phyloP scores from a whole-genome alignment of 30 jellyfish, hydroid and myxozoan species.

The Mastigias papua region DNA sequence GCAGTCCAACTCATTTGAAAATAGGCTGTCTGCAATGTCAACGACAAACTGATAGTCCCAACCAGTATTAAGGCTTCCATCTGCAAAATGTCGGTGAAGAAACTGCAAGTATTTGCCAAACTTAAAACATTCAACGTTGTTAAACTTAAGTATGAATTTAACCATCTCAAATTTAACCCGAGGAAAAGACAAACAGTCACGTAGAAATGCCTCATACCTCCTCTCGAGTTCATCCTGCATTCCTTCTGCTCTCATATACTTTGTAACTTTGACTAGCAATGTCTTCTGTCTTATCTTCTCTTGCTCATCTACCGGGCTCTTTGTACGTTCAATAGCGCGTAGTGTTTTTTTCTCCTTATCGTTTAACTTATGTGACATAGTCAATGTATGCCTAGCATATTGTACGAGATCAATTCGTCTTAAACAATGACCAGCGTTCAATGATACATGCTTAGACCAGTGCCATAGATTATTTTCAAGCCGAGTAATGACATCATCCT shows the following conservation, averaged over 20 bases:
- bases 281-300: not conserved
- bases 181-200: not conserved
- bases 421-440: slow-evolving; percentile 4
- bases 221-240: slow-evolving; percentile 13
- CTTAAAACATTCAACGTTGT: not conserved
- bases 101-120: not conserved
- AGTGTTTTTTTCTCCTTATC: not conserved
- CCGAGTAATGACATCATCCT: not conserved
- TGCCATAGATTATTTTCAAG: not conserved
- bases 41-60: slow-evolving; percentile 8
- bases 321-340: too few species aligned
- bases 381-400: not conserved
- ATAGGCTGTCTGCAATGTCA: not conserved
- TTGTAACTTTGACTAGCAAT: not conserved
- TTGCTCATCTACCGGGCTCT: not conserved
- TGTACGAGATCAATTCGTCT: not conserved
- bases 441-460: slow-evolving; percentile 1
- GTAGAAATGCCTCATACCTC: not conserved
- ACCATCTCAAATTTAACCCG: slow-evolving; percentile 2
- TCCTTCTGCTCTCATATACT: not conserved
- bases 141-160: not conserved
- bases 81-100: not conserved
- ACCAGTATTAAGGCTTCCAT: not conserved
- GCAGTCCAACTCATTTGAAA: not conserved
- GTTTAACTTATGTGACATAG: not conserved